phyloP scores from a whole-genome alignment of 37 sponge, comb jelly and placozoan species.

The Theonella swinhoei region DNA sequence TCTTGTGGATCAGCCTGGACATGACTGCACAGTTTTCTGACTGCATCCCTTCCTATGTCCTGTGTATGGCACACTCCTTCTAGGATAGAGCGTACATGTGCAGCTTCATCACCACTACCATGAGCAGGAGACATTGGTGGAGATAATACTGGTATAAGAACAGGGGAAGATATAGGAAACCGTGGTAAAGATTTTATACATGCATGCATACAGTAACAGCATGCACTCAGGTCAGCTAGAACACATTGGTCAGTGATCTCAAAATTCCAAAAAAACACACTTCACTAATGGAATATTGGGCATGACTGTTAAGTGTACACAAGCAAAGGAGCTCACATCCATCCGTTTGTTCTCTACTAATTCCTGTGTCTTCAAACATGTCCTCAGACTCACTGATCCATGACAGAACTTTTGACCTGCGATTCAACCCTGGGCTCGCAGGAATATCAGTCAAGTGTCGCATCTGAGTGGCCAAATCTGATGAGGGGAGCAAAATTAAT shows the following conservation, averaged over 20 bases:
- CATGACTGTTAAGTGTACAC: too few relatives aligned
- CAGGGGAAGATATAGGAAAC: neutral
- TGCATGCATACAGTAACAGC: too few relatives aligned
- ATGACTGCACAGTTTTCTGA: slow-evolving; percentile 28
- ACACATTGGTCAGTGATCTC: too few relatives aligned
- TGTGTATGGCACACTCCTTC: slow-evolving; percentile 21
- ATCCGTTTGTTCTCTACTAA: neutral
- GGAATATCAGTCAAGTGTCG: slow-evolving; percentile 9
- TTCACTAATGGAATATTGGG: too few relatives aligned
- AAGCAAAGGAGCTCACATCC: neutral
- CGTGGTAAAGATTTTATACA: neutral
- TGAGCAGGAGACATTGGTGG: slow-evolving; percentile 12
- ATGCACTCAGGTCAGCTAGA: too few relatives aligned
- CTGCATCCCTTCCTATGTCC: slow-evolving; percentile 19
- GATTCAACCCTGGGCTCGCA: slow-evolving; percentile 22
- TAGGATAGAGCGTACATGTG: slow-evolving; percentile 5
- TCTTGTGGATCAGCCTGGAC: slow-evolving; percentile 20
- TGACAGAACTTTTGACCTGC: slow-evolving; percentile 40
- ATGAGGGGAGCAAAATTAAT: neutral
- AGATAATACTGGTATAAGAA: slow-evolving; percentile 9
- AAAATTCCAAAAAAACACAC: neutral
- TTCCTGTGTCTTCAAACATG: slow-evolving; percentile 34
- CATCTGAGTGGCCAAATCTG: slow-evolving; percentile 50
- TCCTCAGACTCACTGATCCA: slow-evolving; percentile 56
- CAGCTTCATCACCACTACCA: slow-evolving; percentile 23